Base-by-base conservation (phyloP, 2,888 invertebrate genomes). In the Eilema caniola region DNA sequence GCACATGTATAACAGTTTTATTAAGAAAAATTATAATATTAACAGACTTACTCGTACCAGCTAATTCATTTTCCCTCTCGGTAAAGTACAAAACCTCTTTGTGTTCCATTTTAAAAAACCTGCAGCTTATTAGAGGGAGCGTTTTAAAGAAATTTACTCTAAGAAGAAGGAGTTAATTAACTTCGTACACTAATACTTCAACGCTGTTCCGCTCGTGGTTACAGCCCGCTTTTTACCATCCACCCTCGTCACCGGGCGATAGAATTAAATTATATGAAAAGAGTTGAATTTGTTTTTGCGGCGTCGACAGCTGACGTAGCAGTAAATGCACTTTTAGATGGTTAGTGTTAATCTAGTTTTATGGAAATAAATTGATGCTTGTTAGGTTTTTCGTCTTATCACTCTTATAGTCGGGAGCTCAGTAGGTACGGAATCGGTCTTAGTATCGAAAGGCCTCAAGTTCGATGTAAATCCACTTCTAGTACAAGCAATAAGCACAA, bases 251-350 rank as follows among this genome's bases (percentile, higher is more conserved):
- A 83, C 86, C 84, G 85, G 81, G 76, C 78, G 83, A 79, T 78
- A 57, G 83, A 86, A 87, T 87, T 84, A 85, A 87, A 84, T 86
- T 87, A 84, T 62, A 74, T 71, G 71, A 83, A 87, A 85, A 77
- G 79, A 78, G 76, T 70, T 76, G 72, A 80, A 71, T 77, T 77
- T 79, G 71, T 76, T 76, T 80, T 75, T 70, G 62, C 66, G 62
- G 65, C 76, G 76, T 72, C 72, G 69, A 76, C 77, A 72, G 73
- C 71, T 78, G 77, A 78, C 81, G 76, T 74, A 77, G 77, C 64
- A 60, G 61, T 56, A 64, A 68, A 67, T 74, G 73, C 65, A 66
- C 71, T 70, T 80, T 73, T 74, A 72, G 67, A 72, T 65, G 73
- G 65, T 72, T 70, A 72, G 69, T 28, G 66, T 72, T 71, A 72